Evolutionary conservation across 2,113 vertebrate genomes (phyloP).

Genomic region (Lagopus muta): DNA sequence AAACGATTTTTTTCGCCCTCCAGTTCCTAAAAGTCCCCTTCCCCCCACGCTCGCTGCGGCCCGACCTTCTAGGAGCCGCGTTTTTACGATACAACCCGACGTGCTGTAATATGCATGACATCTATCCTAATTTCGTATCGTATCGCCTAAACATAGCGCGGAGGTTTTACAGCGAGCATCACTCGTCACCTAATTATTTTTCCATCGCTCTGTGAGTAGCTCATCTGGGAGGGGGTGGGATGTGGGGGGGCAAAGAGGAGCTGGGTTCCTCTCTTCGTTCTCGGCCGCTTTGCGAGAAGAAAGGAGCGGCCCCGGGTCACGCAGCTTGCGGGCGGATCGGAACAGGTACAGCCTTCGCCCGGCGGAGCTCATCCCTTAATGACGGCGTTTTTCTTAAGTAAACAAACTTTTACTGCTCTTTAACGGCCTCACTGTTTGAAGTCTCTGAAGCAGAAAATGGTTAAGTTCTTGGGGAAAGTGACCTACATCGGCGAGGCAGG

Average conservation of each 20-base stretch:
- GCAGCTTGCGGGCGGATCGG: slow-evolving; percentile 14
- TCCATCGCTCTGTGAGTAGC: slow-evolving; percentile 54
- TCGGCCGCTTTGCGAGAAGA: slow-evolving; percentile 1
- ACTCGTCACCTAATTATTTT: slow-evolving; percentile 70
- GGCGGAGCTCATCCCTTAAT: slow-evolving; percentile 74
- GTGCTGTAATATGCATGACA: slow-evolving; percentile 27
- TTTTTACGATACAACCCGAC: slow-evolving; percentile 18
- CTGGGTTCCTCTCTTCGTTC: neutral
- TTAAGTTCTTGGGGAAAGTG: slow-evolving; percentile 79
- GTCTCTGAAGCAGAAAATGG: slow-evolving; percentile 82
- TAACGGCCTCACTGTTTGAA: slow-evolving; percentile 79
- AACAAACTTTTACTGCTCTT: slow-evolving; percentile 85
- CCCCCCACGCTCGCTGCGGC: slow-evolving; percentile 14
- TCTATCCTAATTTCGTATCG: slow-evolving; percentile 26
- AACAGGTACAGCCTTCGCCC: slow-evolving; percentile 67
- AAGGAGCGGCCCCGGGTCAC: neutral
- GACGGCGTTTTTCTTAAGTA: slow-evolving; percentile 74
- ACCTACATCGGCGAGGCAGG: slow-evolving; percentile 78
- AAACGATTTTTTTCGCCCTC: slow-evolving; percentile 49
- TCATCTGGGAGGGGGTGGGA: neutral
- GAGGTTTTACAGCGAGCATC: slow-evolving; percentile 48
- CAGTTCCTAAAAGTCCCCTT: slow-evolving; percentile 62
- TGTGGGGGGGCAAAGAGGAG: neutral
- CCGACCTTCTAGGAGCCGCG: slow-evolving; percentile 26
- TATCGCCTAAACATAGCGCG: slow-evolving; percentile 47